A percentile compares a stretch with the other conserved stretches of the same genome.
phyloP scores from a whole-genome alignment of 2,113 vertebrate genomes.

The Equus przewalskii region DNA sequence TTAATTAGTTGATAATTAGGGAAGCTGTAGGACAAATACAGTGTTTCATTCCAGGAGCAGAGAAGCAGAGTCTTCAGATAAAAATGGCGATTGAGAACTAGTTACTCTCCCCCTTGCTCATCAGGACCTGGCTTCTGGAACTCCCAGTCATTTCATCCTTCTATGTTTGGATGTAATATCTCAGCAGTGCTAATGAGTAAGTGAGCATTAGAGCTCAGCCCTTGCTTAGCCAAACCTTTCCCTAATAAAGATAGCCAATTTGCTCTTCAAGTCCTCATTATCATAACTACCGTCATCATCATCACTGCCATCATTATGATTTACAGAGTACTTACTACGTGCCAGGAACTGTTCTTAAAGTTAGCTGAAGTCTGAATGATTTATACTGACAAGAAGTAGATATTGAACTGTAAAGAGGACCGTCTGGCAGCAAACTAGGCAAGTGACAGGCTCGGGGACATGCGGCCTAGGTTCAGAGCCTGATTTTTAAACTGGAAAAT shows the following conservation, averaged over 20 bases:
- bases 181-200: background rate
- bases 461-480: background rate
- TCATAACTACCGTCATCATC: background rate
- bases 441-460: background rate
- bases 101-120: background rate
- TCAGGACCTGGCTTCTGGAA: background rate
- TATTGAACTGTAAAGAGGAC: background rate
- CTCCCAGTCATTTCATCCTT: background rate
- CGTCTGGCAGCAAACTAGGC: background rate
- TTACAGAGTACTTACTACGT: background rate
- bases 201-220: background rate
- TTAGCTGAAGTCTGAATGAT: background rate
- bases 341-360: background rate
- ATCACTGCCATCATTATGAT: background rate
- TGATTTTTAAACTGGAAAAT: background rate
- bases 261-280: background rate
- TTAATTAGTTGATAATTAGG: slow-evolving; percentile 75
- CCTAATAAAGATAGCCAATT: background rate
- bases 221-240: background rate
- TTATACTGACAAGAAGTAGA: background rate
- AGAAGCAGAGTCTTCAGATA: slow-evolving; percentile 10
- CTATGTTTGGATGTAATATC: background rate
- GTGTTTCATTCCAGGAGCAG: slow-evolving; percentile 4
- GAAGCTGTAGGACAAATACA: slow-evolving; percentile 50
- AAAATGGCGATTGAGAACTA: background rate